Evolutionary conservation across 2,797 vertebrate genomes (phyloP), one percentile per base, ranked within the genome.

Genomic region (Lacerta agilis): DNA sequence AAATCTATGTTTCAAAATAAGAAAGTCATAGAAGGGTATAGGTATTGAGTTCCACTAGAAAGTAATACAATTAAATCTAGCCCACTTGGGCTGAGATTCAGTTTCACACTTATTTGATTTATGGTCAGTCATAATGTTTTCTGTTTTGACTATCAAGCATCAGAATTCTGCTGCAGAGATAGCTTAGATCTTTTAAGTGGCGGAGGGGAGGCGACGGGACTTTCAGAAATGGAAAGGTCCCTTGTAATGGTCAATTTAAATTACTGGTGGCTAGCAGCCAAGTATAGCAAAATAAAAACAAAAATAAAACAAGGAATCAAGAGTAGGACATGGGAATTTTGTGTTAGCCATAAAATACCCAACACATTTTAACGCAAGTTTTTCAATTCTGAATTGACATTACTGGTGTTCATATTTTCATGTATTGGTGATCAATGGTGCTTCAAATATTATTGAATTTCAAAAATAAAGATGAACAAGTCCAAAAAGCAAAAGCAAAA

Each of bases 191-290:
- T 79, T 93, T 91, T 90, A 93, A 85, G 36, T 87, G 69, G 72
- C 94, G 71, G 92, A 36, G 45, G 93, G 91, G 83, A 78, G 5
- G 23, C 38, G 87, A 72, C 87, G 45, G 89, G 91, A 77, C 81
- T 93, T 86, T 87, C 79, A 89, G 77, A 76, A 90, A 87, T 23
- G 79, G 13, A 88, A 82, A 80, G 25, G 72, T 88, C 36, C 76
- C 82, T 55, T 87, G 43, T 58, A 88, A 82, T 82, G 18, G 13
- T 8, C 86, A 76, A 79, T 90, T 91, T 94, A 92, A 86, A 77
- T 87, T 55, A 87, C 27, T 86, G 67, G 80, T 88, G 87, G 80
- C 38, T 15, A 93, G 55, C 27, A 66, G 71, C 88, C 90, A 94
- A 87, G 41, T 85, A 89, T 89, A 92, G 64, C 64, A 45, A 66